Evolutionary conservation across 1,140 invertebrate species (phyloP).

Genomic region (Hormaphis cornu): DNA sequence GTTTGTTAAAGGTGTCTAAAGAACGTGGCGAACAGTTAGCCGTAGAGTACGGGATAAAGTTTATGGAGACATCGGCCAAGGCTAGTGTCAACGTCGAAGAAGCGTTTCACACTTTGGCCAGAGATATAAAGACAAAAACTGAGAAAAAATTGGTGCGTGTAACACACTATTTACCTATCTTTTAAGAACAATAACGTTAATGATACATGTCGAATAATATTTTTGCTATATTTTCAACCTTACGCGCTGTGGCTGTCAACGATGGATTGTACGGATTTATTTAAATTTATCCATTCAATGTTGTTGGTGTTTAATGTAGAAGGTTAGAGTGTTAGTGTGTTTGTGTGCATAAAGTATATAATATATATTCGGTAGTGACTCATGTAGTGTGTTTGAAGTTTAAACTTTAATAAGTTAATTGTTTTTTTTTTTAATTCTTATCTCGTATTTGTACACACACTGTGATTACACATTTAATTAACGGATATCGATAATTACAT

Average conservation of each 20-base stretch:
- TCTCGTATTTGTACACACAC: no score
- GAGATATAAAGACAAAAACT: constrained; percentile 90
- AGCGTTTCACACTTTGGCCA: constrained; percentile 83
- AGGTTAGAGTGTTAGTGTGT: neutral
- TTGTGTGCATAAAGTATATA: no score
- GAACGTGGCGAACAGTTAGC: constrained; percentile 65
- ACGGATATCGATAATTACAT: no score
- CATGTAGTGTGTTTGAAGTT: no score
- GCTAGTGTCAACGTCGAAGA: constrained; percentile 84
- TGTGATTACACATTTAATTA: no score
- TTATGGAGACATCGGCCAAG: constrained; percentile 89
- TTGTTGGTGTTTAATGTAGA: neutral
- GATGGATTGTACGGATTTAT: neutral
- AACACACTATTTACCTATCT: neutral
- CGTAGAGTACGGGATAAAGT: constrained; percentile 84
- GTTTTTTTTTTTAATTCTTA: no score
- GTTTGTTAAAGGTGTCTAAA: constrained; percentile 49
- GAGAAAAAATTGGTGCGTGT: constrained; percentile 83
- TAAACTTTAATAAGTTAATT: no score
- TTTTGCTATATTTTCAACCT: neutral
- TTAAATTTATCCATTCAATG: constrained; percentile 5
- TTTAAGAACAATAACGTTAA: neutral
- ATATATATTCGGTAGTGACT: no score
- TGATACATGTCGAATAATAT: neutral
- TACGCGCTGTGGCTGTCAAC: neutral